Base-by-base conservation (phyloP, 2,797 vertebrate species). In the Capromys pilorides region DNA sequence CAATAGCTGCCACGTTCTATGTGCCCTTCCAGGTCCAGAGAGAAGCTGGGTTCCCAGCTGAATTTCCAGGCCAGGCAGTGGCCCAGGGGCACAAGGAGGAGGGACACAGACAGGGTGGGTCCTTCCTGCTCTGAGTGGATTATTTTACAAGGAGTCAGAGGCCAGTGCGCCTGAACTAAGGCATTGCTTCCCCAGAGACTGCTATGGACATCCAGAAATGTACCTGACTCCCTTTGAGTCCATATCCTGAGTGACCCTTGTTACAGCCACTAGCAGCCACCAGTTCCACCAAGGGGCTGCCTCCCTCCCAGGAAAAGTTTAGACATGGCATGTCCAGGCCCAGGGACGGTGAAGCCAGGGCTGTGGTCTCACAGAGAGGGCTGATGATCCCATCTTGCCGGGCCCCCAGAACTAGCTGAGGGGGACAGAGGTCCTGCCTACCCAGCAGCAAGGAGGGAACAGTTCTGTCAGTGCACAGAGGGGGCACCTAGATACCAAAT, bases 341-440 rank as follows among this genome's bases (percentile, higher is more conserved):
- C n/a, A 1, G 67, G 41, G 2, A 1, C 19, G 21, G n/a, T 0
- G 28, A 79, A 11, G 59, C 14, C 0, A 13, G 80, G 59, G 8
- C 39, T 75, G 66, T n/a, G 45, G 3, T 13, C 33, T 71, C 18
- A 5, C 19, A 41, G 75, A 31, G 67, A 33, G 11, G 22, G 31
- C 21, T 7, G 2, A 2, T 1, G 28, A 1, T 14, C 39, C 1
- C 1, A 1, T 18, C 39, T 71, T 16, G 11, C 1, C 0, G 59
- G 36, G 2, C 16, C 5, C 49, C 5, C 22, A 87, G 41, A n/a
- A 31, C 12, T 6, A 73, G 31, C 39, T 4, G 11, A 36, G 61
- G 10, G 9, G 75, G 62, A 75, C 41, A 16, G 18, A 59, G n/a
- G 75, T 39, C 21, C 39, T 57, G 88, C 26, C 75, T 62, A 45